Percentiles rank a stretch among this genome's conserved stretches.
Conservation (phyloP, 1,140 invertebrate genomes). For the Drosophila virilis region DNA sequence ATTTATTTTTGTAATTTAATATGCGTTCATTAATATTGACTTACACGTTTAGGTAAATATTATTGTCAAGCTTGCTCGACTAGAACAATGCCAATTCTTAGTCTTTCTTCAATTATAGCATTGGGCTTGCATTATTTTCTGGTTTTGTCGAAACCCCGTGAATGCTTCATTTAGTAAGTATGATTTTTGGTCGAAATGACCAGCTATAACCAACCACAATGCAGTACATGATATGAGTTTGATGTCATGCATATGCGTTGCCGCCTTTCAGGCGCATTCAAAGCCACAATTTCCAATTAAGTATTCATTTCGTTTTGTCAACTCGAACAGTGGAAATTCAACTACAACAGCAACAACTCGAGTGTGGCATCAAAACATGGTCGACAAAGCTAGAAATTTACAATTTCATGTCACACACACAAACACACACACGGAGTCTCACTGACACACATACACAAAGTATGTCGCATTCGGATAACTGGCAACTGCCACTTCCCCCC, state of each 20-base stretch:
- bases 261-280: conserved; percentile 56
- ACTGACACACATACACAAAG: conserved; percentile 21
- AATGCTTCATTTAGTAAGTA: neutral
- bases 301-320: conserved; percentile 79
- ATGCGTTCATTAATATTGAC: too few species aligned
- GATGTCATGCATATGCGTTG: conserved; percentile 30
- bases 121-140: neutral
- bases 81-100: neutral
- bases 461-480: conserved; percentile 54
- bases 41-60: neutral
- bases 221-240: conserved; percentile 4
- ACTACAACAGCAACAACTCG: conserved; percentile 13
- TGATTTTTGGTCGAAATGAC: conserved; percentile 1
- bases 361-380: conserved; percentile 22
- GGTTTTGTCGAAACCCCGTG: neutral
- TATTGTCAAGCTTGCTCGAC: too few species aligned
- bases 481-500: conserved; percentile 25
- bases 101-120: neutral
- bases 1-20: neutral
- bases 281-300: conserved; percentile 77
- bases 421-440: conserved; percentile 29
- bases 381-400: conserved; percentile 61
- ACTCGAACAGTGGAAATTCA: conserved; percentile 59
- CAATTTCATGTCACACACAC: conserved; percentile 68
- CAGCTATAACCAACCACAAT: neutral